These are phyloP conservation scores for Euspilapteryx auroguttella DNA, from an alignment of 2,888 invertebrate genomes.

Conservation along the genomic window DNA sequence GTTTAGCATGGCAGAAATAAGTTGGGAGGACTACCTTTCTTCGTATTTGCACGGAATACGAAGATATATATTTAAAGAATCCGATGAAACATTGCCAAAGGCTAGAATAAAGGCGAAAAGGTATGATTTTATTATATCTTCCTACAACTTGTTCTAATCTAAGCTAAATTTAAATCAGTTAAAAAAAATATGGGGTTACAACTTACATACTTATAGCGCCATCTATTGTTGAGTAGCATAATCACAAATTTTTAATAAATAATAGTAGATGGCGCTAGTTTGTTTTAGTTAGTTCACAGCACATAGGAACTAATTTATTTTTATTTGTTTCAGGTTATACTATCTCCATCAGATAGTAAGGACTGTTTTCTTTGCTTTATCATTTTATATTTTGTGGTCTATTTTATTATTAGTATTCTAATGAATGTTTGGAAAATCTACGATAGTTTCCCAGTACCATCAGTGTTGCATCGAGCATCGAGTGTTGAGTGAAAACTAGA, in stretches of 20 bases:
- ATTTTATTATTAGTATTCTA: constrained; percentile 19
- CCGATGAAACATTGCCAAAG: constrained; percentile 65
- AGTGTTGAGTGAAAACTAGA: too few relatives aligned
- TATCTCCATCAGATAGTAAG: constrained; percentile 51
- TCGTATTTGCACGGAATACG: constrained; percentile 74
- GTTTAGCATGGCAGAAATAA: constrained; percentile 70
- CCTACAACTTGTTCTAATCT: too few relatives aligned
- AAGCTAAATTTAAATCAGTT: too few relatives aligned
- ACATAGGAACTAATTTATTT: constrained; percentile 2
- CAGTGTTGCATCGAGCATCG: too few relatives aligned
- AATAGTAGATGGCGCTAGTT: too few relatives aligned
- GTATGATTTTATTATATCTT: constrained; percentile 40
- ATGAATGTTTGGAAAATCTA: too few relatives aligned
- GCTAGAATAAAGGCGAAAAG: constrained; percentile 63
- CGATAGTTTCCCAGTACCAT: too few relatives aligned
- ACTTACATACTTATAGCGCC: too few relatives aligned
- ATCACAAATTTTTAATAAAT: too few relatives aligned
- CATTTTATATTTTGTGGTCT: constrained; percentile 39
- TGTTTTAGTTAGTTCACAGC: too few relatives aligned
- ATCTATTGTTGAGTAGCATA: too few relatives aligned
- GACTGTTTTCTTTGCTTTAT: constrained; percentile 24
- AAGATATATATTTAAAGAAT: constrained; percentile 76
- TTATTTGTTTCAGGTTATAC: constrained; percentile 46
- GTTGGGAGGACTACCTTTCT: constrained; percentile 73
- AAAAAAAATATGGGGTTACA: too few relatives aligned